Percentiles rank a stretch among this genome's conserved stretches.
These are phyloP conservation scores for Pteronotus mesoamericanus DNA, from an alignment of 2,797 vertebrate species.

Conservation along the genomic window DNA sequence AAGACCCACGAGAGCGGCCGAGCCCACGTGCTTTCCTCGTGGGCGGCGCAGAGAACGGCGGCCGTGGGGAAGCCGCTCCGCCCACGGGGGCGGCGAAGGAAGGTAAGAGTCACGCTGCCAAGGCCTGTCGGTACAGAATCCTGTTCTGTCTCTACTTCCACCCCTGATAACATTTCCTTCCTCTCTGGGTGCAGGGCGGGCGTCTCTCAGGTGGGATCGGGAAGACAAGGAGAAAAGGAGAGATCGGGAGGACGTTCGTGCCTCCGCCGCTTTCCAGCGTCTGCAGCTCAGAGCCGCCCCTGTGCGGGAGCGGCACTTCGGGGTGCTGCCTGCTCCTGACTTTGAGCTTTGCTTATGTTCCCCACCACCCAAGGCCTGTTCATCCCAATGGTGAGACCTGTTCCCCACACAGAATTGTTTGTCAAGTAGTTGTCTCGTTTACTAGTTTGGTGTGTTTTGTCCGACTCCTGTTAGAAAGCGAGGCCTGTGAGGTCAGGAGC, in stretches of 20 bases:
- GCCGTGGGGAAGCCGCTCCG: background rate
- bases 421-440: background rate
- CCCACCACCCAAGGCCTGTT: background rate
- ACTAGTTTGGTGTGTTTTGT: background rate
- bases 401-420: background rate
- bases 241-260: background rate
- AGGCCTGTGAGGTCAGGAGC: background rate
- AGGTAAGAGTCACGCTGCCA: background rate
- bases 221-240: background rate
- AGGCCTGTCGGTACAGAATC: background rate
- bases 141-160: background rate
- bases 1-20: background rate
- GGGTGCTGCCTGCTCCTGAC: background rate
- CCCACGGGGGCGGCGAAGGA: background rate
- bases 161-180: background rate
- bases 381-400: background rate
- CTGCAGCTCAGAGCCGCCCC: background rate
- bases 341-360: background rate
- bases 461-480: background rate
- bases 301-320: background rate
- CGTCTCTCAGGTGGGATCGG: background rate
- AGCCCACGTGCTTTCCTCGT: background rate
- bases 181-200: background rate
- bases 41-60: background rate
- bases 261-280: background rate